Percentiles rank a stretch among this genome's conserved stretches.
Conservation (phyloP, 2,888 invertebrate species). For the Colostygia pectinataria region DNA sequence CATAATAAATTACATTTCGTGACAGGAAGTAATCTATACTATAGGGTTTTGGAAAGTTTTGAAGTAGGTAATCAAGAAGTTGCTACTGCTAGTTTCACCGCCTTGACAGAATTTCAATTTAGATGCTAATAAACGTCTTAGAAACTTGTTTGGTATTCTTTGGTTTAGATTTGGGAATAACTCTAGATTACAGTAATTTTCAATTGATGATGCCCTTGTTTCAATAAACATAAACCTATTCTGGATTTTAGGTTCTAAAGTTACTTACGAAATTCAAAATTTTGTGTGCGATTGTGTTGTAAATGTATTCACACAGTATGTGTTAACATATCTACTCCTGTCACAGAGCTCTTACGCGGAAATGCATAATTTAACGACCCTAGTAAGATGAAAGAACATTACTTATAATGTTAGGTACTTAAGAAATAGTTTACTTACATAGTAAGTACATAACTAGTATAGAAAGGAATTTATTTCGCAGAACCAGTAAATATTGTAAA, state of each 20-base stretch:
- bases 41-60: no score
- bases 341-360: no score
- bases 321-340: no score
- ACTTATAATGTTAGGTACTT: no score
- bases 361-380: no score
- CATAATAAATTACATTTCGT: no score
- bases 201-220: slow-evolving; percentile 7
- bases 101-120: slow-evolving; percentile 5
- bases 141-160: slow-evolving; percentile 11
- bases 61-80: neutral
- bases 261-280: neutral
- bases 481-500: no score
- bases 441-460: no score
- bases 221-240: slow-evolving; percentile 3
- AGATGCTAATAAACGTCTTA: slow-evolving; percentile 6
- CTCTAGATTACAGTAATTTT: slow-evolving; percentile 5
- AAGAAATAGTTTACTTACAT: no score
- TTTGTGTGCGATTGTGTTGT: neutral
- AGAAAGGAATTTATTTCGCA: no score
- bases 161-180: neutral
- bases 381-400: no score
- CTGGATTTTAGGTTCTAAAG: neutral
- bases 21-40: no score
- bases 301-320: neutral
- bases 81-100: neutral